These are phyloP conservation scores for Chlorops oryzae DNA, from an alignment of 1,140 invertebrate species.

Conservation along the genomic window DNA sequence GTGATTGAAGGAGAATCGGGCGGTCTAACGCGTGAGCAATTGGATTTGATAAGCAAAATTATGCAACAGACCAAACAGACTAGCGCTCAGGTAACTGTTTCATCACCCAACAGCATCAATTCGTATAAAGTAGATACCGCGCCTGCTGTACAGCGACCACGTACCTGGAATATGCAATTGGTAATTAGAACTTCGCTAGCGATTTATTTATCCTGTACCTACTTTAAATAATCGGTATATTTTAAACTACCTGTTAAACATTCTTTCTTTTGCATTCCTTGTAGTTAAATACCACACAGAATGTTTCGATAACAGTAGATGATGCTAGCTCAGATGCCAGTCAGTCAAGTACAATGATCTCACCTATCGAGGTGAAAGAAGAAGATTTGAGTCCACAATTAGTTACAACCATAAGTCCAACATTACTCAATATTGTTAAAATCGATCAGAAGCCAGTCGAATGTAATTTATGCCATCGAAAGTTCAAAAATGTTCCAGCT, in stretches of 20 bases:
- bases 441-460: slow-evolving; percentile 75
- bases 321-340: slow-evolving; percentile 39
- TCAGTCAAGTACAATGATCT: slow-evolving; percentile 7
- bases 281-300: slow-evolving; percentile 36
- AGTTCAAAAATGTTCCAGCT: slow-evolving; percentile 95
- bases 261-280: not conserved
- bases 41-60: slow-evolving; percentile 71
- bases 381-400: slow-evolving; percentile 42
- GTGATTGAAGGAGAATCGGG: slow-evolving; percentile 54
- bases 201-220: no score
- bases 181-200: slow-evolving; percentile 26
- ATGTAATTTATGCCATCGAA: slow-evolving; percentile 87
- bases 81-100: slow-evolving; percentile 42
- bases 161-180: slow-evolving; percentile 51
- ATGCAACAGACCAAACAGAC: slow-evolving; percentile 66
- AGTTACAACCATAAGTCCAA: slow-evolving; percentile 43
- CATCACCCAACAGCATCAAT: slow-evolving; percentile 48
- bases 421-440: slow-evolving; percentile 50
- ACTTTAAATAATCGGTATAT: no score
- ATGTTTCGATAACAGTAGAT: slow-evolving; percentile 40
- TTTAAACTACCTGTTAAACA: no score
- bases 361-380: slow-evolving; percentile 37
- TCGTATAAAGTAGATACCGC: slow-evolving; percentile 43
- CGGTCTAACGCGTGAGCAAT: slow-evolving; percentile 64
- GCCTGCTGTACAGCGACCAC: slow-evolving; percentile 25